phyloP scores from a whole-genome alignment of 2,113 vertebrate species.

The Thymallus thymallus region DNA sequence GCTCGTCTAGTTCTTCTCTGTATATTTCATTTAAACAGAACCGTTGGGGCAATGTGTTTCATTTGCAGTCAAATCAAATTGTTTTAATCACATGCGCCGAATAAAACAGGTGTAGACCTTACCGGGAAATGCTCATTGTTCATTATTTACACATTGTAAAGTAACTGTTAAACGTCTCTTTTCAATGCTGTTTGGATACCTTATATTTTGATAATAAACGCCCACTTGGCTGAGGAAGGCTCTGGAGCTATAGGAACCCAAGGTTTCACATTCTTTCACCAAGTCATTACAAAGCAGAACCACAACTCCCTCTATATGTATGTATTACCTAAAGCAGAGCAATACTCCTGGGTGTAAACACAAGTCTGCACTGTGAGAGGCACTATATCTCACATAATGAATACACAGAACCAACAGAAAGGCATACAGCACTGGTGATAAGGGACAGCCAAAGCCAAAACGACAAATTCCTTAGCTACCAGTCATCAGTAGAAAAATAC shows the following conservation, averaged over 20 bases:
- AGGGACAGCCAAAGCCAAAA: slow-evolving; percentile 19
- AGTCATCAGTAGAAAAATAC: slow-evolving; percentile 4
- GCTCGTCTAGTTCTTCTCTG: slow-evolving; percentile 22
- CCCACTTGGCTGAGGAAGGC: too few species aligned
- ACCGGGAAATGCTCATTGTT: background rate
- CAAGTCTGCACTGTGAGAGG: slow-evolving; percentile 33
- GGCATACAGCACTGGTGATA: background rate
- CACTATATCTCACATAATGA: slow-evolving; percentile 27
- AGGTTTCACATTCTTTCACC: too few species aligned
- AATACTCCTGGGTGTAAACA: slow-evolving; percentile 13
- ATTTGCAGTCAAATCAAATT: slow-evolving; percentile 5
- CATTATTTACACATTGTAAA: background rate
- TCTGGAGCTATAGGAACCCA: too few species aligned
- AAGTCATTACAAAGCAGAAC: too few species aligned
- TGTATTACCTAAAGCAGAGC: background rate
- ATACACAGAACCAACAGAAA: slow-evolving; percentile 18
- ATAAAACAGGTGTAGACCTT: too few species aligned
- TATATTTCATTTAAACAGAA: slow-evolving; percentile 6
- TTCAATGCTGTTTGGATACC: background rate
- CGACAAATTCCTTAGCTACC: slow-evolving; percentile 19
- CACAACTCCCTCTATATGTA: too few species aligned
- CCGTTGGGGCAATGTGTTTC: slow-evolving; percentile 16
- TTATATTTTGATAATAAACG: too few species aligned
- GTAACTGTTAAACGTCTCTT: background rate
- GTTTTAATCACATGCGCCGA: too few species aligned